phyloP scores from a whole-genome alignment of 2,113 vertebrate species.

The Acinonyx jubatus region DNA sequence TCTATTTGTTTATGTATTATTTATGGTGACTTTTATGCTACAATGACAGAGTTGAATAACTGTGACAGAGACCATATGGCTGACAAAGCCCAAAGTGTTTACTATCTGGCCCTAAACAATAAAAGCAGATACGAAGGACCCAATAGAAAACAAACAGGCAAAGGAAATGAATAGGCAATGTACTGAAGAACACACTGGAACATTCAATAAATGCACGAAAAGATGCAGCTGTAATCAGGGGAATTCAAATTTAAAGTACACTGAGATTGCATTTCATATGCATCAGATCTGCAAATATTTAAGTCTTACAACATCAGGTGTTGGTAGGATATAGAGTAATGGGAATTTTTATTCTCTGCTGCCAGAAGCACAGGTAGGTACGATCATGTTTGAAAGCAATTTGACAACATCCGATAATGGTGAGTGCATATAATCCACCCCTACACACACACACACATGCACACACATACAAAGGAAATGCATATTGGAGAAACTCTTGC shows the following conservation, averaged over 20 bases:
- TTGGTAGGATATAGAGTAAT: neutral
- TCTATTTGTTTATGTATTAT: neutral
- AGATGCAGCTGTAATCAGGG: neutral
- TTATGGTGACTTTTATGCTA: conserved; percentile 9
- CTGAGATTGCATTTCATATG: neutral
- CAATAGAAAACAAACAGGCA: neutral
- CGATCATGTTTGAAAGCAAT: neutral
- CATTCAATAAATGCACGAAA: neutral
- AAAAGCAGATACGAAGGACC: conserved; percentile 19
- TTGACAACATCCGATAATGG: neutral
- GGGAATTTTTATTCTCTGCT: neutral
- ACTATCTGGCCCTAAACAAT: neutral
- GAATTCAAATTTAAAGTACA: neutral
- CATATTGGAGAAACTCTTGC: neutral
- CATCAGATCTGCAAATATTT: neutral
- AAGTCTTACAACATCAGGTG: neutral
- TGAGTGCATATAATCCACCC: neutral
- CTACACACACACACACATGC: neutral
- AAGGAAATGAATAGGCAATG: neutral
- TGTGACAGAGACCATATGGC: neutral
- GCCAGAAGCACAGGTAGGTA: neutral
- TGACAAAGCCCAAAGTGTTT: neutral
- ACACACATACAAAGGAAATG: neutral
- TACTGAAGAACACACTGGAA: neutral
- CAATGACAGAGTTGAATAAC: neutral